phyloP scores from a whole-genome alignment of 2,888 invertebrate genomes.

The Fissipunctia ypsillon region DNA sequence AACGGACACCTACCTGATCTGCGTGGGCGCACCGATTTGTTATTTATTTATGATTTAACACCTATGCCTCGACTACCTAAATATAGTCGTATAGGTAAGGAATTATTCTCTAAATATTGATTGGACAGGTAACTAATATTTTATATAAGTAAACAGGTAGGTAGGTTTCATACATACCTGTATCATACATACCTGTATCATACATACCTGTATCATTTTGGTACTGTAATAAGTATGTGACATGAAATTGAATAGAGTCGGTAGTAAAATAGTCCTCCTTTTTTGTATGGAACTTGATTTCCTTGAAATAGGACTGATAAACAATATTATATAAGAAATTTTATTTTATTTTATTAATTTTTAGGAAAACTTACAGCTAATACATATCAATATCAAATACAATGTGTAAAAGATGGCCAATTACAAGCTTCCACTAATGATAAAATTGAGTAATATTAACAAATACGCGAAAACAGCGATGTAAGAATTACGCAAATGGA shows the following conservation, averaged over 20 bases:
- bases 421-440: too few species aligned
- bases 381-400: too few species aligned
- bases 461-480: too few species aligned
- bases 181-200: not conserved
- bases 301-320: not conserved
- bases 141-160: not conserved
- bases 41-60: slow-evolving; percentile 51
- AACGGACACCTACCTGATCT: slow-evolving; percentile 34
- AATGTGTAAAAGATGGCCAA: too few species aligned
- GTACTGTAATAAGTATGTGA: not conserved
- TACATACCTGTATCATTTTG: not conserved
- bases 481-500: too few species aligned
- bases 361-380: too few species aligned
- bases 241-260: not conserved
- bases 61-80: slow-evolving; percentile 32
- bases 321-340: too few species aligned
- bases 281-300: not conserved
- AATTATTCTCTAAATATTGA: slow-evolving; percentile 23
- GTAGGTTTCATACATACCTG: not conserved
- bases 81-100: slow-evolving; percentile 3
- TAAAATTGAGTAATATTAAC: too few species aligned
- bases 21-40: slow-evolving; percentile 61
- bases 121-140: not conserved
- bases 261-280: not conserved
- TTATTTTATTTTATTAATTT: too few species aligned